These are phyloP conservation scores for Drosophila burlai DNA, from an alignment of 1,140 invertebrate species.

Conservation along the genomic window DNA sequence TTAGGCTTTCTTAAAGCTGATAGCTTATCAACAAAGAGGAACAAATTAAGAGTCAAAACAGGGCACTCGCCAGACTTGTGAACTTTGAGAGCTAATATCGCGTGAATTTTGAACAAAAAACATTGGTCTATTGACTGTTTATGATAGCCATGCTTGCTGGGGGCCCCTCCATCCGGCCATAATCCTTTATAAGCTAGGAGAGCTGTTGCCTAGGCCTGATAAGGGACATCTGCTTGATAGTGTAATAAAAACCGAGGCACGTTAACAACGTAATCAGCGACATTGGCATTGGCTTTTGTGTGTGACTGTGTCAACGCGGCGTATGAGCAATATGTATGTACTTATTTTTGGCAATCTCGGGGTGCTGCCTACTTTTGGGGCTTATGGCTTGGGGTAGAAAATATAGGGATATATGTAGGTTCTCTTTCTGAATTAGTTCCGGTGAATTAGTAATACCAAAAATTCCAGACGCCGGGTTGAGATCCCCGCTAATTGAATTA, in stretches of 20 bases:
- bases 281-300: constrained; percentile 34
- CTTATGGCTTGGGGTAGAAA: neutral
- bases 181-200: neutral
- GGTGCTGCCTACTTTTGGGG: constrained; percentile 48
- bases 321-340: constrained; percentile 27
- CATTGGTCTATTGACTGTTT: constrained; percentile 6
- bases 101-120: constrained; percentile 36
- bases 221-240: constrained; percentile 25
- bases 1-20: constrained; percentile 19
- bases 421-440: constrained; percentile 7
- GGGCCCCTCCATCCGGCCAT: neutral
- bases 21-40: constrained; percentile 29
- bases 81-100: constrained; percentile 25
- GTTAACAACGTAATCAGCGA: constrained; percentile 34
- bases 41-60: constrained; percentile 16
- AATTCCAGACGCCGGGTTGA: constrained; percentile 11
- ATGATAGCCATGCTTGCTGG: constrained; percentile 13
- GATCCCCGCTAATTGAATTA: constrained; percentile 73
- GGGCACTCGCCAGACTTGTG: constrained; percentile 49
- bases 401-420: neutral
- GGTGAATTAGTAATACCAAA: constrained; percentile 20
- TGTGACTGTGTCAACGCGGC: constrained; percentile 44
- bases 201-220: constrained; percentile 45
- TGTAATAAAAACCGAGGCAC: constrained; percentile 20
- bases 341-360: constrained; percentile 4